Evolutionary conservation across 1,140 invertebrate genomes (phyloP).

Genomic region (Trichogramma pretiosum): DNA sequence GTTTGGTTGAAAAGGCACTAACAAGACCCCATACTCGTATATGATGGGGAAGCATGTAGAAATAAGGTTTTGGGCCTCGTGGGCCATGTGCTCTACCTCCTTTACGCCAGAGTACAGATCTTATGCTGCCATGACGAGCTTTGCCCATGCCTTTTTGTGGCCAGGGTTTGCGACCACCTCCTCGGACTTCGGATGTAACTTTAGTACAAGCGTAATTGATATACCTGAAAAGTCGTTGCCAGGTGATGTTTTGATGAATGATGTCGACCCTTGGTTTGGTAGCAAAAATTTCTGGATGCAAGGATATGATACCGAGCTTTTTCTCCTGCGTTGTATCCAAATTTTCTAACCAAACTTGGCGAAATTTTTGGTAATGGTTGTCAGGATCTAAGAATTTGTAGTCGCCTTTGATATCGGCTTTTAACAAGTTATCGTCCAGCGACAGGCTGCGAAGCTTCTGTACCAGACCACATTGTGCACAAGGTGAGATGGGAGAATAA

Average conservation of each 20-base stretch:
- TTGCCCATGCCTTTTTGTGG: slow-evolving; percentile 87
- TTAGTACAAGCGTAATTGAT: slow-evolving; percentile 57
- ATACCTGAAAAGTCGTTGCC: slow-evolving; percentile 60
- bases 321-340: slow-evolving; percentile 68
- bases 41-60: slow-evolving; percentile 83
- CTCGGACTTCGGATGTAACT: slow-evolving; percentile 72
- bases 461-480: too few relatives aligned
- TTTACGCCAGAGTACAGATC: slow-evolving; percentile 73
- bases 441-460: too few relatives aligned
- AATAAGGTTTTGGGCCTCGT: slow-evolving; percentile 76
- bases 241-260: slow-evolving; percentile 76
- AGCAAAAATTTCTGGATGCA: slow-evolving; percentile 85
- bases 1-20: slow-evolving; percentile 76
- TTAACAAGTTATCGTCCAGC: too few relatives aligned
- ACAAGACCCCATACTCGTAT: slow-evolving; percentile 70
- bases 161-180: slow-evolving; percentile 87
- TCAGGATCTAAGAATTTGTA: too few relatives aligned
- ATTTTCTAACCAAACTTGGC: slow-evolving; percentile 89
- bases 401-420: too few relatives aligned
- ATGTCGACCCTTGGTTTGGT: slow-evolving; percentile 78
- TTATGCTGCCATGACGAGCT: slow-evolving; percentile 83
- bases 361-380: slow-evolving; percentile 53
- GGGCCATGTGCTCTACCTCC: slow-evolving; percentile 82
- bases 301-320: slow-evolving; percentile 73
- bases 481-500: too few relatives aligned